Percentiles rank a stretch among this genome's conserved stretches.
These are phyloP conservation scores for Macquaria ambigua DNA, from an alignment of 2,113 vertebrate genomes.

Conservation along the genomic window DNA sequence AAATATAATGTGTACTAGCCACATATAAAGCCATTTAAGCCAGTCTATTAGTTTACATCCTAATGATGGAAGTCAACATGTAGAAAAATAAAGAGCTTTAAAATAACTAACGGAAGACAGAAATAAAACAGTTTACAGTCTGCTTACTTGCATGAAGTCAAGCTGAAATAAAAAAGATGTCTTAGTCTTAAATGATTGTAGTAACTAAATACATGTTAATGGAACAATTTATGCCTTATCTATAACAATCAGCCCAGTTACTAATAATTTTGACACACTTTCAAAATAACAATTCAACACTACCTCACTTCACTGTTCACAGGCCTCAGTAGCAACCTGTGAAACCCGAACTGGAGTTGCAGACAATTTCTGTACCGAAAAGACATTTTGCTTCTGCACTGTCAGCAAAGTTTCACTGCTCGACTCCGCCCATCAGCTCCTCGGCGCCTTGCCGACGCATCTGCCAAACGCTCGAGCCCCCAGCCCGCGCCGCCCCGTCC, in stretches of 20 bases:
- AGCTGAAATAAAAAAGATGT: neutral
- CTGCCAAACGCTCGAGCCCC: constrained; percentile 68
- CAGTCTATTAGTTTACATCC: neutral
- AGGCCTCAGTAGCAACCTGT: constrained; percentile 11
- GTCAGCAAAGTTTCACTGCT: constrained; percentile 69
- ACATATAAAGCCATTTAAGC: neutral
- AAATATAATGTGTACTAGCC: neutral
- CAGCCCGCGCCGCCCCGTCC: constrained; percentile 44
- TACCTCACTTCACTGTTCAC: neutral
- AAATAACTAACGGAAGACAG: neutral
- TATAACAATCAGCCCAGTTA: neutral
- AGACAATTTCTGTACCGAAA: neutral
- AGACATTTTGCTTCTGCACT: constrained; percentile 46
- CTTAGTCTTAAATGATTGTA: neutral
- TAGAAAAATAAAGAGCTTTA: neutral
- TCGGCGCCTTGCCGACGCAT: constrained; percentile 46
- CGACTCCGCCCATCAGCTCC: constrained; percentile 48
- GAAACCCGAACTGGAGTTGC: neutral
- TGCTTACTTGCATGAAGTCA: neutral
- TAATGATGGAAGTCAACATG: neutral
- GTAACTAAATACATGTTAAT: neutral
- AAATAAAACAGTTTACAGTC: neutral
- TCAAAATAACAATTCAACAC: neutral
- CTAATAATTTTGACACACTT: neutral
- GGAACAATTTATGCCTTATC: neutral